These are phyloP conservation scores for Aporophyla lueneburgensis DNA, from an alignment of 2,888 invertebrate species.

Conservation along the genomic window DNA sequence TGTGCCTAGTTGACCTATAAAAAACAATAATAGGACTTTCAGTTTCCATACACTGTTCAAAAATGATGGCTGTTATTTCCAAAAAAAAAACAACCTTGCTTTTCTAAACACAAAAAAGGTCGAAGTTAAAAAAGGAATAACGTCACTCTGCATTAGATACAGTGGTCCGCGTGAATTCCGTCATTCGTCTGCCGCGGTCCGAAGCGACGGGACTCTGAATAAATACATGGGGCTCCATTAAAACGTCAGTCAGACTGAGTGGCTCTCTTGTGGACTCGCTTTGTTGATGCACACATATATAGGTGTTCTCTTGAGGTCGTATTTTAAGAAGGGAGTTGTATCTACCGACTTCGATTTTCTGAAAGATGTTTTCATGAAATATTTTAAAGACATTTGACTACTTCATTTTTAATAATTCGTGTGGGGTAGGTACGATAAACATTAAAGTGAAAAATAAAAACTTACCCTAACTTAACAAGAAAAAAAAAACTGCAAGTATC, in stretches of 20 bases:
- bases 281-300: constrained; percentile 45
- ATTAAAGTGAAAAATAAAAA: too few species aligned
- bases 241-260: constrained; percentile 77
- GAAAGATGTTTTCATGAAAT: not conserved
- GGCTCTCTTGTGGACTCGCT: constrained; percentile 52
- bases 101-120: constrained; percentile 25
- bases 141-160: constrained; percentile 46
- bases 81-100: not conserved
- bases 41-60: constrained; percentile 8
- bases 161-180: constrained; percentile 46
- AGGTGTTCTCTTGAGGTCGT: constrained; percentile 12
- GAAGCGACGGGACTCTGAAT: constrained; percentile 68
- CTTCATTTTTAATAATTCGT: not conserved
- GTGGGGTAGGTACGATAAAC: too few species aligned
- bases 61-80: too few species aligned
- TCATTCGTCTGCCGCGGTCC: constrained; percentile 44
- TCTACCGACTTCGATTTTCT: not conserved
- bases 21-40: not conserved
- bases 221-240: constrained; percentile 79
- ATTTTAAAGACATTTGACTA: not conserved
- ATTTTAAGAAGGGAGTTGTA: constrained; percentile 28
- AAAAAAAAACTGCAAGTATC: too few species aligned
- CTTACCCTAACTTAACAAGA: too few species aligned
- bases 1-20: not conserved
- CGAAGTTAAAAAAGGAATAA: constrained; percentile 33